A percentile compares a stretch with the other conserved stretches of the same genome.
phyloP scores from a whole-genome alignment of 2,797 vertebrate species.

The Loriculus beryllinus region DNA sequence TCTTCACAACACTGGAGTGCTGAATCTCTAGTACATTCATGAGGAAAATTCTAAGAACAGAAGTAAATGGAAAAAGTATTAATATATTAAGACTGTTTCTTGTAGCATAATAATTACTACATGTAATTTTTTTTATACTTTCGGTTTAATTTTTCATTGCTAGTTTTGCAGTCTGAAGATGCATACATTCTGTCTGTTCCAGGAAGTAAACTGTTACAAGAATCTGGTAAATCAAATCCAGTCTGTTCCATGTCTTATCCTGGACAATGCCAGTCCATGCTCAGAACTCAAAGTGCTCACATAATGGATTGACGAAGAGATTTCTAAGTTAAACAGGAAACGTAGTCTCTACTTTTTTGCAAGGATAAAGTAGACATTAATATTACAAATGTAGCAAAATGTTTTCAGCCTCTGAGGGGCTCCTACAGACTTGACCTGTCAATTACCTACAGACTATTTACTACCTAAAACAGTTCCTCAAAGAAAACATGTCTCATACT shows the following conservation, averaged over 20 bases:
- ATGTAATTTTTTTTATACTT: neutral
- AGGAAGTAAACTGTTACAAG: neutral
- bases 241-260: neutral
- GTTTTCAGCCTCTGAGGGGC: neutral
- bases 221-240: neutral
- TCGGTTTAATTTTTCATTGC: neutral
- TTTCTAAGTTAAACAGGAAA: neutral
- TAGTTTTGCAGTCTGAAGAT: neutral
- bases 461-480: neutral
- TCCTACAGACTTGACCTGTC: neutral
- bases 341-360: neutral
- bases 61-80: neutral
- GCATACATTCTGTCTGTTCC: neutral
- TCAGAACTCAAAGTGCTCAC: neutral
- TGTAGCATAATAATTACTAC: neutral
- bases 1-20: neutral
- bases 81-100: neutral
- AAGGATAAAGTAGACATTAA: neutral
- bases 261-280: neutral
- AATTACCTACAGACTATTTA: conserved; percentile 5
- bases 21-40: neutral
- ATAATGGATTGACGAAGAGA: neutral
- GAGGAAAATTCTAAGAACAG: neutral
- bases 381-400: conserved; percentile 12
- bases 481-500: conserved; percentile 16